phyloP scores from a whole-genome alignment of 2,888 invertebrate genomes.

The Trichacis sp. region DNA sequence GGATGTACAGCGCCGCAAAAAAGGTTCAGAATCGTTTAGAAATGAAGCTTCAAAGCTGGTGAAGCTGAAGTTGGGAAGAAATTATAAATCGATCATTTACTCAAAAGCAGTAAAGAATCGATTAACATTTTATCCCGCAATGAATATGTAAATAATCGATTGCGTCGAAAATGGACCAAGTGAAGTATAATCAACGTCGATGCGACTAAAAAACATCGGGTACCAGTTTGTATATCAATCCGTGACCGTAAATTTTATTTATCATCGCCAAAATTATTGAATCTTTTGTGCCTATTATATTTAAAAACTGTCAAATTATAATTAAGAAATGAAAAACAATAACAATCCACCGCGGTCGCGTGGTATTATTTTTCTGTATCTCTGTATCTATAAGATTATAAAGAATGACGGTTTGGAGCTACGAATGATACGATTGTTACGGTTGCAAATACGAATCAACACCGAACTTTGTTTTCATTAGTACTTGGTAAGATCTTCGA shows the following conservation, averaged over 20 bases:
- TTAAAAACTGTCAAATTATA: too few relatives aligned
- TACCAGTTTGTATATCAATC: constrained; percentile 30
- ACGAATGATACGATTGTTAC: constrained; percentile 53
- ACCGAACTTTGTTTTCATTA: constrained; percentile 58
- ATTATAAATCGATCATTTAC: neutral
- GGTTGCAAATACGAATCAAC: constrained; percentile 46
- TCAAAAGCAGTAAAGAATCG: neutral
- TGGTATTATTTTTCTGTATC: constrained; percentile 68
- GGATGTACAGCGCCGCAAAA: too few relatives aligned
- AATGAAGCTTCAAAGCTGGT: neutral
- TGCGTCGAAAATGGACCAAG: constrained; percentile 59
- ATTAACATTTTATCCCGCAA: constrained; percentile 28
- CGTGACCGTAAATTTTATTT: constrained; percentile 55
- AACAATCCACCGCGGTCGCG: constrained; percentile 62
- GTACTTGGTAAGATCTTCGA: constrained; percentile 61
- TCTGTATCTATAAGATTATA: constrained; percentile 61
- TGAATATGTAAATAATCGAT: constrained; percentile 53
- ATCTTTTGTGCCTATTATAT: too few relatives aligned
- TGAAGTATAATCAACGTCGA: constrained; percentile 52
- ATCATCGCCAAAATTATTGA: too few relatives aligned
- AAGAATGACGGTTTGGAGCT: constrained; percentile 50
- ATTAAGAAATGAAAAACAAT: too few relatives aligned
- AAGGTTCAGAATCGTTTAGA: too few relatives aligned
- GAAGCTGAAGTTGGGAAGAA: neutral
- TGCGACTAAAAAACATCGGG: constrained; percentile 37